phyloP scores from a whole-genome alignment of 2,113 vertebrate species.

The Corythoichthys intestinalis region DNA sequence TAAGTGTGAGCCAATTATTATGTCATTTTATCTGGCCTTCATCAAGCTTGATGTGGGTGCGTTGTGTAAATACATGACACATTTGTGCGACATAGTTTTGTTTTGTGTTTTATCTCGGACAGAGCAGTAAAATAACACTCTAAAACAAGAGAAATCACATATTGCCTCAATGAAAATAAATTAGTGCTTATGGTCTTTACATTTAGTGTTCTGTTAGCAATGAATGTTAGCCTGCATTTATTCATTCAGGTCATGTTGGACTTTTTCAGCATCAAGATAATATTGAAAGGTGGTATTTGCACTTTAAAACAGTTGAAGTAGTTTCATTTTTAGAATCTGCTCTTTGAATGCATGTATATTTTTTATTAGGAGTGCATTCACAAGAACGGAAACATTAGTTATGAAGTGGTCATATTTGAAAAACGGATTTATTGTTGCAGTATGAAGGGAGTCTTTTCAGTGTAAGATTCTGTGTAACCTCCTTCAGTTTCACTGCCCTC shows the following conservation, averaged over 20 bases:
- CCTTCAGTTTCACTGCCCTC: conserved; percentile 49
- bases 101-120: neutral
- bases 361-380: neutral
- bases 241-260: too few relatives aligned
- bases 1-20: neutral
- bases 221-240: too few relatives aligned
- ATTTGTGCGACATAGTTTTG: neutral
- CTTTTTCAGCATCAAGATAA: too few relatives aligned
- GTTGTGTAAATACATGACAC: neutral
- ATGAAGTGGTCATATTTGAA: neutral
- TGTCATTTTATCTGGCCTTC: neutral
- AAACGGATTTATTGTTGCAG: conserved; percentile 17
- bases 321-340: too few relatives aligned
- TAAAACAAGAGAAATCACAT: neutral
- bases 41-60: neutral
- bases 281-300: too few relatives aligned
- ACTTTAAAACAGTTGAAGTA: too few relatives aligned
- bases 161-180: neutral
- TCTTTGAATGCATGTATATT: too few relatives aligned
- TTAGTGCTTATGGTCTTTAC: neutral
- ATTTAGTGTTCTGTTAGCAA: neutral
- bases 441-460: conserved; percentile 33
- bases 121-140: neutral
- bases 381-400: neutral
- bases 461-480: conserved; percentile 27